Conservation (phyloP, 2,797 vertebrate genomes). For the Sorex maritimensis region DNA sequence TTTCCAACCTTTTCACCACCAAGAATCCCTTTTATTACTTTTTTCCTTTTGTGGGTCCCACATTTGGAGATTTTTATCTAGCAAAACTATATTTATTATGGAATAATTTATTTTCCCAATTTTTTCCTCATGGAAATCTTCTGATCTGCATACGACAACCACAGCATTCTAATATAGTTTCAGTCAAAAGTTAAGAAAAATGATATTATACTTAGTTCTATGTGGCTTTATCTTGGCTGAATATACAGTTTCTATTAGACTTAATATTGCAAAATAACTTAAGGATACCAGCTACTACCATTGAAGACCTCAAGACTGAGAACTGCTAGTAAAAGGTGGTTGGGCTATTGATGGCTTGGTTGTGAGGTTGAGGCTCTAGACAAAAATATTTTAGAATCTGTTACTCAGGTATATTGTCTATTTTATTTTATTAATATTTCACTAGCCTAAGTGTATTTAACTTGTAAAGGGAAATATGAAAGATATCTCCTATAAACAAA, state of each 20-base stretch:
- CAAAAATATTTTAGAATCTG: background rate
- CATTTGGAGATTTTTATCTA: conserved; percentile 81
- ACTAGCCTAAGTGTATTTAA: background rate
- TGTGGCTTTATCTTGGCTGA: conserved; percentile 81
- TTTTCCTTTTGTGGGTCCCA: background rate
- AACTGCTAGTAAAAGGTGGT: background rate
- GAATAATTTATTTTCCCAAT: conserved; percentile 79
- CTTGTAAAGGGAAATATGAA: conserved; percentile 13
- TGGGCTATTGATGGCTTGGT: background rate
- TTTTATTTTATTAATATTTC: conserved; percentile 52
- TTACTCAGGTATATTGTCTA: background rate
- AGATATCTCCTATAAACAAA: background rate
- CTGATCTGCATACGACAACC: conserved; percentile 76
- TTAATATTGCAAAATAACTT: conserved; percentile 70
- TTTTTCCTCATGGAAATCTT: conserved; percentile 72
- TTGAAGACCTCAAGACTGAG: conserved; percentile 59
- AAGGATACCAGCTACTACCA: conserved; percentile 40
- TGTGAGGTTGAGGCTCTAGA: conserved; percentile 14
- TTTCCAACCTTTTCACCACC: conserved; percentile 82
- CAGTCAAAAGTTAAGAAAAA: conserved; percentile 78
- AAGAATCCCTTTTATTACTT: conserved; percentile 81
- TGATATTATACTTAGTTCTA: conserved; percentile 76
- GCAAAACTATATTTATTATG: conserved; percentile 76
- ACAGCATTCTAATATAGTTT: conserved; percentile 74
- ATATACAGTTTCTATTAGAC: conserved; percentile 63